Evolutionary conservation across 2,888 invertebrate species (phyloP), one percentile per base, ranked within the genome.

Genomic region (Oscheius sp.): DNA sequence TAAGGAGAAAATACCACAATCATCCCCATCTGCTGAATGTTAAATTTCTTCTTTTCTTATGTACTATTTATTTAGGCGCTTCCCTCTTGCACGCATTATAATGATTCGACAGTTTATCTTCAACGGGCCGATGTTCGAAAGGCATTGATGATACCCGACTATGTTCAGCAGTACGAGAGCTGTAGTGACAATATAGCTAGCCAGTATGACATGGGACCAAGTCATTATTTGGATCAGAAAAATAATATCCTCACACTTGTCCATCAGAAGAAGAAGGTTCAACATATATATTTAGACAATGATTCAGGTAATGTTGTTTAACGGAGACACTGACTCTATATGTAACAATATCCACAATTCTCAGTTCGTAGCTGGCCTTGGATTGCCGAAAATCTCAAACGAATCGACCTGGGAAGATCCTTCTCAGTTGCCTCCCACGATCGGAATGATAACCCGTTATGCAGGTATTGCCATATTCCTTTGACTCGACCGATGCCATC

Each of bases 321-420:
- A 88, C 75, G 89, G 89, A 5, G 89, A 89, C 81, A 85, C 87
- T 28, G 83, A 89, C 75, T 87, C 88, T 85, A 87, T 88, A 1
- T 89, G 89, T 80, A 88, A 88, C 75, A 88, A 87, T 74, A 85
- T 88, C 1, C 88, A 88, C 36, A 88, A 88, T 77, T 86, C 87
- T 67, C 88, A 82, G 87, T 89, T 89, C 78, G 81, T 87, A 1
- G 57, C 67, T n/a, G 49, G 49, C 12, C 36, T 67, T 5, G 47
- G 59, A 24, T 44, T 59, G 30, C 14, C 14, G n/a, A 59, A 65
- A 28, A 30, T 41, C 24, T 14, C 54, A 14, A 65, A 65, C 32
- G 67, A 57, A 14, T 49, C 62, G 8, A 38, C 64, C 9, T 72
- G 79, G 79, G 70, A 69, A 6, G 77, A 80, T 51, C 59, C 67